Conservation (phyloP, 2,113 vertebrate genomes). For the Thamnophis sirtalis region DNA sequence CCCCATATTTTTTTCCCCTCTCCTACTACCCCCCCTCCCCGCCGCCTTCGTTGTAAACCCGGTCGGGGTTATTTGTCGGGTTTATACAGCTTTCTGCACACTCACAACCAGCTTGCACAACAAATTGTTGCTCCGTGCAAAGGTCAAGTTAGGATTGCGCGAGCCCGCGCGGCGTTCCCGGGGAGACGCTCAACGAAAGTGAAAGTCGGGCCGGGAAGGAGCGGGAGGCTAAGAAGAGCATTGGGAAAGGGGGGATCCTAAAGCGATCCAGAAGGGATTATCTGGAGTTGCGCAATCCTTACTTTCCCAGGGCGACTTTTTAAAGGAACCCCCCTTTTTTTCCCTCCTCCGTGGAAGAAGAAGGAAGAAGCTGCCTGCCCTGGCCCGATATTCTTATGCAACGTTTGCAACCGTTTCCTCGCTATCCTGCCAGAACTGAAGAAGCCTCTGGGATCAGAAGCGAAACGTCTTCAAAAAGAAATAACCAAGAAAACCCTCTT, state of each 20-base stretch:
- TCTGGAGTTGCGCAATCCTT: background rate
- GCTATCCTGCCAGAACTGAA: too few species aligned
- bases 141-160: background rate
- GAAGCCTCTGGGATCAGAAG: too few species aligned
- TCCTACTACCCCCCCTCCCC: rapidly evolving
- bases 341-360: background rate
- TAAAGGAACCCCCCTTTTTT: background rate
- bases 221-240: background rate
- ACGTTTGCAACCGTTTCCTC: background rate
- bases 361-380: background rate
- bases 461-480: too few species aligned
- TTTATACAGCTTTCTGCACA: background rate
- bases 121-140: background rate
- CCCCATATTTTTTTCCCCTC: too few species aligned
- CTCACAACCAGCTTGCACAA: background rate
- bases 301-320: background rate
- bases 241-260: background rate
- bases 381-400: background rate
- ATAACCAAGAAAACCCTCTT: too few species aligned
- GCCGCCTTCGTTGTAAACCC: background rate
- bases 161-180: background rate
- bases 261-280: background rate
- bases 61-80: background rate
- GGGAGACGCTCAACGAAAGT: background rate
- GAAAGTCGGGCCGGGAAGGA: background rate